Evolutionary conservation across 1,140 invertebrate genomes (phyloP), one percentile per base, ranked within the genome.

Genomic region (Diploscapter pachys): DNA sequence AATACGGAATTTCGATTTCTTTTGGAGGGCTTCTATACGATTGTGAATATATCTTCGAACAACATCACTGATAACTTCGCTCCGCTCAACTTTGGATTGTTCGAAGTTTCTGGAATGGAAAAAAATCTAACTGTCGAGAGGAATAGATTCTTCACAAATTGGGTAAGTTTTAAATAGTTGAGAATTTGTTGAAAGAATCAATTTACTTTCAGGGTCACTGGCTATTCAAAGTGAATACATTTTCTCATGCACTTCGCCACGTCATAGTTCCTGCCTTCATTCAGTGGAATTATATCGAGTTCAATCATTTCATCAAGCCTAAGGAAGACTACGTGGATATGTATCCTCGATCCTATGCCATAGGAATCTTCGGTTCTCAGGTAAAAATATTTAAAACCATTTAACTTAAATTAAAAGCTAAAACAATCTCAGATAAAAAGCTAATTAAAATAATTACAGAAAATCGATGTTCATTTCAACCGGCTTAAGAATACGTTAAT

Each of bases 41-140:
- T 88, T 76, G 86, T 90, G 0, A 89, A 88, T 62, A 91, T 99
- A 61, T 91, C 92, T 0, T 90, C 90, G 72, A 97, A 95, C 85
- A 87, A 89, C 6, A 96, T 98, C 83, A 89, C 90, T 2, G 90
- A 92, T 54, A 99, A 99, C 83, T 87, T 87, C 51, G 82, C 84
- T 5, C 57, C 54, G 3, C 5, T 59, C 13, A 56, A 53, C 0
- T 66, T 71, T 31, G 77, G 96, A 0, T 86, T 99, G 11, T 89
- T 99, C 3, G 90, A 91, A 0, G 88, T 99, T 4, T 88, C 90
- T 71, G 96, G 97, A n/a, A 99, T 98, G 94, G 97, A 99, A 86
- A 99, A 99, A 87, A 91, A 92, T 80, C 89, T 98, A 86, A 88
- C 90, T 51, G 91, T 89, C 86, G 90, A 81, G 90, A 92, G 88